Base-by-base conservation (phyloP, 2,797 vertebrate species). In the Spheniscus humboldti region DNA sequence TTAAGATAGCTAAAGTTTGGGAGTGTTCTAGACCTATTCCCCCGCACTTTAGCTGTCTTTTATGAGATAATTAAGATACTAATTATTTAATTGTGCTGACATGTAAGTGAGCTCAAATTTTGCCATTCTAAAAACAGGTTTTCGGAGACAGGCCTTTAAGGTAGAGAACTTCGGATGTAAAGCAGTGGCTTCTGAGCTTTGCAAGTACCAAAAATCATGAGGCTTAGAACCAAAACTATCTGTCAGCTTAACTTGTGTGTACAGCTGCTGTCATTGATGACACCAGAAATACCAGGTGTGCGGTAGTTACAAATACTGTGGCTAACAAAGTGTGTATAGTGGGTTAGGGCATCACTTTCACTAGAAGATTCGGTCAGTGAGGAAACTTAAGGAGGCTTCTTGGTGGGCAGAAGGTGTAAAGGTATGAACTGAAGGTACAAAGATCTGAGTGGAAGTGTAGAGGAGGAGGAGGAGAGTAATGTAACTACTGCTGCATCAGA, bases 111-210 rank as follows among this genome's bases (percentile, higher is more conserved):
- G 18, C 45, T 75, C 48, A 3, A 7, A 10, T 60, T 59, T n/a
- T 59, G 52, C 11, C 1, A 0, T 4, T 56, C 23, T 45, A 3
- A n/a, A 37, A 47, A 7, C 2, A 22, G 23, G 4, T n/a, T 64
- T 20, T 56, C 35, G 9, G 28, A 72, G 41, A 9, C 9, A 31
- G 56, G 35, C 63, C 41, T 63, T 35, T 37, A 20, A 27, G 64
- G 45, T 17, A 30, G 75, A 48, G 62, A 56, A 13, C 10, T 27
- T 43, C 5, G 4, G 11, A 3, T 15, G 11, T 47, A 15, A 25
- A 68, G 35, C 45, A 4, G 55, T 4, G 18, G 37, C 19, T 52
- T 55, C 17, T 6, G 60, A 87, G 55, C 45, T 53, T 56, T 64
- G 5, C 18, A 4, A 14, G 66, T 18, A 8, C 33, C 27, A 9